Conservation (phyloP, 2,888 invertebrate species). For the Tuta absoluta region DNA sequence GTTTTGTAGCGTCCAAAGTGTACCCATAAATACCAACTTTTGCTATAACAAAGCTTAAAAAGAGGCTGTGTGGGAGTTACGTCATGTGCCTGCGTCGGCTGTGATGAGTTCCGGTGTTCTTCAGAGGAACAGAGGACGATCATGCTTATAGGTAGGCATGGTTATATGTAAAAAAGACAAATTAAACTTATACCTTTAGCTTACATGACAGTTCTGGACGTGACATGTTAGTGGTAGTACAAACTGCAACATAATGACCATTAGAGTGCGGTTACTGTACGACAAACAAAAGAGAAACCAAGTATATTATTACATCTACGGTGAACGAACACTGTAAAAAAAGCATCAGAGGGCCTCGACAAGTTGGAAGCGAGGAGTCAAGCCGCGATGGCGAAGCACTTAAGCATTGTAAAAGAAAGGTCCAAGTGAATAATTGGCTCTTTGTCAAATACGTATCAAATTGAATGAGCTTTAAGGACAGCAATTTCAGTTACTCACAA, state of each 20-base stretch:
- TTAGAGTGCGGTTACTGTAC: constrained; percentile 82
- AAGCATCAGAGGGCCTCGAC: constrained; percentile 78
- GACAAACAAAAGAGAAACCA: constrained; percentile 78
- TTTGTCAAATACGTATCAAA: constrained; percentile 32
- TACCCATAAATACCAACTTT: constrained; percentile 79
- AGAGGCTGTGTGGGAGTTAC: constrained; percentile 77
- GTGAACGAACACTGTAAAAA: constrained; percentile 76
- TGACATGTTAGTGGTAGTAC: constrained; percentile 82
- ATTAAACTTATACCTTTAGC: constrained; percentile 80
- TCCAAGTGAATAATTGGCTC: constrained; percentile 57
- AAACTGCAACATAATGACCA: constrained; percentile 82
- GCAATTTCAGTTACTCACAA: constrained; percentile 27
- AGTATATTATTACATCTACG: constrained; percentile 76
- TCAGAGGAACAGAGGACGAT: constrained; percentile 61
- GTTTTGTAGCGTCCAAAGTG: constrained; percentile 78
- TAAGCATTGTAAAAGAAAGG: constrained; percentile 66
- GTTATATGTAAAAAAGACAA: constrained; percentile 76
- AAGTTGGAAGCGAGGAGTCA: constrained; percentile 75
- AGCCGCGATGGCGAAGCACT: constrained; percentile 78
- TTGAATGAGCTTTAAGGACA: constrained; percentile 21
- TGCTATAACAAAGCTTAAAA: constrained; percentile 73
- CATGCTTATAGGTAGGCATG: constrained; percentile 73
- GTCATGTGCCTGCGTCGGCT: constrained; percentile 71
- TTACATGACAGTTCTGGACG: constrained; percentile 81
- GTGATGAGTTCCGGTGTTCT: constrained; percentile 62